phyloP scores from a whole-genome alignment of 2,113 vertebrate species.

The Acrocephalus kingi region DNA sequence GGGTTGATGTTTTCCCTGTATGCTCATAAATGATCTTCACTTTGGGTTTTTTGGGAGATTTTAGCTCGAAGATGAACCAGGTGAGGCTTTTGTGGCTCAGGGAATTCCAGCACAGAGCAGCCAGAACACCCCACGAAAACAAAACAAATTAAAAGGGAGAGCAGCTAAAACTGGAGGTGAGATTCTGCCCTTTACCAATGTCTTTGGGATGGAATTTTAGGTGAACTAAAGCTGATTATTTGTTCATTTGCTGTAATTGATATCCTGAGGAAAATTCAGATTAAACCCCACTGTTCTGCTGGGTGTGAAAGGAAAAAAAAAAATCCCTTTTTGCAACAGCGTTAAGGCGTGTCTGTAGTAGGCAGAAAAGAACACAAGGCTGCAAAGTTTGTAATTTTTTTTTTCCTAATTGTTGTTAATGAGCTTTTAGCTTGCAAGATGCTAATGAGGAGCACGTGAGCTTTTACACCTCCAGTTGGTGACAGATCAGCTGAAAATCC shows the following conservation, averaged over 20 bases:
- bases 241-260: background rate
- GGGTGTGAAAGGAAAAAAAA: background rate
- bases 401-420: conserved; percentile 4
- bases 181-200: background rate
- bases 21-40: background rate
- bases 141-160: background rate
- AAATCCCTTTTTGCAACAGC: too few relatives aligned
- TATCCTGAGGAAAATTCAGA: background rate
- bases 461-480: background rate
- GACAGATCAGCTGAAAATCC: background rate
- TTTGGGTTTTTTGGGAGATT: background rate
- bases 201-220: background rate
- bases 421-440: conserved; percentile 45
- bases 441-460: background rate
- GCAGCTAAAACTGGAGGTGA: background rate
- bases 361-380: background rate
- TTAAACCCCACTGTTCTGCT: background rate
- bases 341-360: background rate
- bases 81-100: background rate
- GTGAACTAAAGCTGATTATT: background rate
- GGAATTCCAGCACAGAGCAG: background rate
- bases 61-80: background rate
- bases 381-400: background rate
- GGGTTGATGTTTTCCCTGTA: fast-evolving
- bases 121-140: background rate